phyloP scores from a whole-genome alignment of 2,888 invertebrate species.

The Elegia similella region DNA sequence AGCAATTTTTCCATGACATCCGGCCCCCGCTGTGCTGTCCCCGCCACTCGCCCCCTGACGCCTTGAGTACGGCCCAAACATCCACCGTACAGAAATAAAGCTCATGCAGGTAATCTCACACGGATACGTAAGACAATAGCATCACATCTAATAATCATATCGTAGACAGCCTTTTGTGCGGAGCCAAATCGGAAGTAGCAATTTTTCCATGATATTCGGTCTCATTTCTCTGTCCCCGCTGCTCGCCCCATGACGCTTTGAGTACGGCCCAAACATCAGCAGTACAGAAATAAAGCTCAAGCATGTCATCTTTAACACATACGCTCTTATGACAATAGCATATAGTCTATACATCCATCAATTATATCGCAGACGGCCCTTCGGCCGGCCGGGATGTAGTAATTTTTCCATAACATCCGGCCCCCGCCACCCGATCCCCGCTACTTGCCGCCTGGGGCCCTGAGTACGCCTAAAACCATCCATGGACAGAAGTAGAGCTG shows the following conservation, averaged over 20 bases:
- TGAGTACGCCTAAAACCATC: neutral
- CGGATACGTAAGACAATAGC: no score
- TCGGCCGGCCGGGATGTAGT: conserved; percentile 70
- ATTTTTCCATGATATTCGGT: conserved; percentile 74
- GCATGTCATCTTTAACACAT: no score
- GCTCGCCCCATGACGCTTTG: conserved; percentile 30
- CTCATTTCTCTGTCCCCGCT: conserved; percentile 61
- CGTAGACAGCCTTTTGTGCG: conserved; percentile 60
- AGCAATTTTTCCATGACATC: conserved; percentile 75
- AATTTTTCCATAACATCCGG: conserved; percentile 75
- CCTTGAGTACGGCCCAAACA: neutral
- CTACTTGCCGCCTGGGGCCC: conserved; percentile 34
- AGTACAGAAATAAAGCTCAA: neutral
- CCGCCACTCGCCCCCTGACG: conserved; percentile 39
- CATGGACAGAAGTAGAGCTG: neutral
- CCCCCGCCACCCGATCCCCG: conserved; percentile 61
- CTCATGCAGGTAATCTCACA: no score
- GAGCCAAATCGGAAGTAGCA: conserved; percentile 68
- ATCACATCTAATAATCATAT: conserved; percentile 66
- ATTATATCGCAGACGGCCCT: conserved; percentile 64
- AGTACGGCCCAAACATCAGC: neutral
- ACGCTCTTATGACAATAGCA: no score
- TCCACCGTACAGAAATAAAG: neutral
- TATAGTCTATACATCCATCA: conserved; percentile 27
- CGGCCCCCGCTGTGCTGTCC: conserved; percentile 66